Evolutionary conservation across 2,797 vertebrate species (phyloP).

Genomic region (Hydrocynus forskahlii): DNA sequence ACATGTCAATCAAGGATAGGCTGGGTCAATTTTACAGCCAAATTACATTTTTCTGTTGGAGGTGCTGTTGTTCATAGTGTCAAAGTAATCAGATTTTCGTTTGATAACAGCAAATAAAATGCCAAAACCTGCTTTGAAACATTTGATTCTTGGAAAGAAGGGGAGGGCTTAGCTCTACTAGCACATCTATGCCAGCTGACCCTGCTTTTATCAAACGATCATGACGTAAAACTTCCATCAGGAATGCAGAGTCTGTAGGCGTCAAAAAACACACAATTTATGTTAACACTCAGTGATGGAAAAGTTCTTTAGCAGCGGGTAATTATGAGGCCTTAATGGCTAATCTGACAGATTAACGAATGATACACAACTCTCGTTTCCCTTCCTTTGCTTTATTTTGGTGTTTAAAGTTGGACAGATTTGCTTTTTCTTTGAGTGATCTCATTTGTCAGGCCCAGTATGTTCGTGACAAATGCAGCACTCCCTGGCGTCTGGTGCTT

Average conservation of each 20-base stretch:
- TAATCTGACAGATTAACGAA: slow-evolving; percentile 45
- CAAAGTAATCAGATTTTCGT: too few relatives aligned
- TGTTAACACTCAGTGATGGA: slow-evolving; percentile 22
- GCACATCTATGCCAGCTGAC: too few relatives aligned
- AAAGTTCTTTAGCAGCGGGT: slow-evolving; percentile 23
- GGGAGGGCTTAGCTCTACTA: too few relatives aligned
- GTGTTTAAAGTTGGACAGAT: slow-evolving; percentile 16
- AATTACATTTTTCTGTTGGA: too few relatives aligned
- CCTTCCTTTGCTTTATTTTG: slow-evolving; percentile 10
- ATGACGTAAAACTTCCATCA: slow-evolving; percentile 15
- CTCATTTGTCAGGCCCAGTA: slow-evolving; percentile 20
- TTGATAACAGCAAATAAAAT: too few relatives aligned
- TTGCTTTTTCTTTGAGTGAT: slow-evolving; percentile 36
- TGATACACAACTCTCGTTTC: slow-evolving; percentile 10
- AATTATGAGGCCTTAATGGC: slow-evolving; percentile 39
- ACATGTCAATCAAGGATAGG: too few relatives aligned
- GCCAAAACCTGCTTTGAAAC: too few relatives aligned
- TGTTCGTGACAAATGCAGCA: slow-evolving; percentile 12
- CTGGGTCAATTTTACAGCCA: too few relatives aligned
- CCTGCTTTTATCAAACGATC: neutral
- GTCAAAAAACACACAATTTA: slow-evolving; percentile 34
- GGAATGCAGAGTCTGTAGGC: slow-evolving; percentile 1
- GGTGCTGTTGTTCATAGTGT: too few relatives aligned
- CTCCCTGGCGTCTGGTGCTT: neutral
- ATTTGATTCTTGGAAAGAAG: too few relatives aligned